Percentiles rank a stretch among this genome's conserved stretches.
These are phyloP conservation scores for Dromas ardeola DNA, from an alignment of 2,113 vertebrate genomes.

Conservation along the genomic window DNA sequence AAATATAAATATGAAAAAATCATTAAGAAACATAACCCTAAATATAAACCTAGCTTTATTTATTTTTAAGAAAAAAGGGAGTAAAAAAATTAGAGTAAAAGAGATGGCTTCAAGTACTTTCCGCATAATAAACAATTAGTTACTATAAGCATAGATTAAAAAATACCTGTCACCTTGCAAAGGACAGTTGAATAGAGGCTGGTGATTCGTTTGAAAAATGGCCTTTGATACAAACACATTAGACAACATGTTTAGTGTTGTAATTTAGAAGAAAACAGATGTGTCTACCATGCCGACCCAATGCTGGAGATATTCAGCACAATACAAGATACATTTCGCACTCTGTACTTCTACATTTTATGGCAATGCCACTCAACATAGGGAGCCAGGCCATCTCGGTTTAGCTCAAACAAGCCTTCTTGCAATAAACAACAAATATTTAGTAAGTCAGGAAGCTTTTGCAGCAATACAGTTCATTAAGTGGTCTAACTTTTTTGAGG, in stretches of 20 bases:
- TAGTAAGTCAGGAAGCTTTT: background rate
- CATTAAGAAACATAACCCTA: conserved; percentile 45
- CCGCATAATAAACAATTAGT: background rate
- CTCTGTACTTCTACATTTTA: background rate
- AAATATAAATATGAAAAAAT: conserved; percentile 51
- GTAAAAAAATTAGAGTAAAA: conserved; percentile 33
- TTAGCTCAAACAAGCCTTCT: background rate
- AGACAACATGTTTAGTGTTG: background rate
- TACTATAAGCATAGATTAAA: background rate
- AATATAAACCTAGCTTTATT: conserved; percentile 55
- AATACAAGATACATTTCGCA: background rate
- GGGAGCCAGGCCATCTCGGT: background rate
- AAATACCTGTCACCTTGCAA: conserved; percentile 17
- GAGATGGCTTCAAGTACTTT: conserved; percentile 57
- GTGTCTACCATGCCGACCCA: background rate
- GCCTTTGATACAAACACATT: background rate
- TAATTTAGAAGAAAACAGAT: background rate
- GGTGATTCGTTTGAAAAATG: background rate
- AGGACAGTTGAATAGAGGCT: conserved; percentile 14
- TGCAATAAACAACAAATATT: background rate
- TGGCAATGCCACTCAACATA: rapidly evolving
- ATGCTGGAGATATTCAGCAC: background rate
- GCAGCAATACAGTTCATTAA: background rate
- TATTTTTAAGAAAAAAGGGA: conserved; percentile 2
- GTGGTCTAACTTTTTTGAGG: background rate